Evolutionary conservation across 1,140 invertebrate genomes (phyloP), one percentile per base, ranked within the genome.

Genomic region (Philotrypesis tridentata): DNA sequence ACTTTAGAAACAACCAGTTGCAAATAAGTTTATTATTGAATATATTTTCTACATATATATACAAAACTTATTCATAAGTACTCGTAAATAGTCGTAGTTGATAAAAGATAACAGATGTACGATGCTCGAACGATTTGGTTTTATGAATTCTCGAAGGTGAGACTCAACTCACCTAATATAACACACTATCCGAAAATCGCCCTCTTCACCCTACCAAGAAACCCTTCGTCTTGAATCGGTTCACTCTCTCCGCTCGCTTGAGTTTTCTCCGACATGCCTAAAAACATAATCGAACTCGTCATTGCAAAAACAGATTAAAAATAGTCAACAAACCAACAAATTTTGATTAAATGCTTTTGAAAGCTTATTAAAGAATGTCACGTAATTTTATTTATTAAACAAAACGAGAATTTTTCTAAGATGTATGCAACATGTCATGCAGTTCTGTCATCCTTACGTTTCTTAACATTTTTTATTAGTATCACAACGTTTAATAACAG

Each of bases 191-290:
- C 94, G 91, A 95, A 95, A 87, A 95, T 93, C 60, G 93, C 94
- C 85, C 91, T 93, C 89, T 95, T 95, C 84, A 95, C 93, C 91
- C 93, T 94, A 87, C 83, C 89, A 82, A 95, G 90, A 70, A 95
- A 86, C 85, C 94, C 92, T 79, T 90, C 87, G 79, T 90, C 89
- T 83, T 91, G 87, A 83, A 82, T 83, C 61, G 27, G 74, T 60
- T 55, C 21, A 65, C 78, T 87, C 84, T 84, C 91, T 87, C 86
- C 91, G 70, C 82, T 92, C 87, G 89, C 90, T 92, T 93, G 91
- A 89, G 92, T 90, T 91, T 91, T 87, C 83, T 89, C 87, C 89
- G 92, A 91, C 87, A 91, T 87, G 87, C 89, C 90, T 91, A 91
- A 82, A 90, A 90, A 86, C 87, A 84, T 79, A 85, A 87, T 85